Evolutionary conservation across 1,140 invertebrate genomes (phyloP).

Genomic region (Heliconius nattereri): DNA sequence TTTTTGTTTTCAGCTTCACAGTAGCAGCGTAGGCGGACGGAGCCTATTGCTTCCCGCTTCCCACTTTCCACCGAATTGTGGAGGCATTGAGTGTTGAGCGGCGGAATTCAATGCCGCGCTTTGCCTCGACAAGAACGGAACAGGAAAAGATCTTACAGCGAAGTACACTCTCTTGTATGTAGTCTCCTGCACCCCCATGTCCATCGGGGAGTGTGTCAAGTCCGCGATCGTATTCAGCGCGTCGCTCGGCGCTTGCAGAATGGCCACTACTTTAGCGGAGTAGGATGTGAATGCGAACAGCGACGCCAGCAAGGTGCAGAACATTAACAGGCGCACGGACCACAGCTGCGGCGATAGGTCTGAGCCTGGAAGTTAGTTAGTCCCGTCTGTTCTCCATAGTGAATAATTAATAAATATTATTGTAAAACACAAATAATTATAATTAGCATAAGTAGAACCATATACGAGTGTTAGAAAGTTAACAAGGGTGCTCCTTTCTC

Average conservation of each 20-base stretch:
- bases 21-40: no score
- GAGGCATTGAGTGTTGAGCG: no score
- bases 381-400: no score
- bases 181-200: constrained; percentile 81
- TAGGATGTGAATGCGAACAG: constrained; percentile 83
- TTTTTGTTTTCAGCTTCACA: no score
- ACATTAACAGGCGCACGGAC: constrained; percentile 79
- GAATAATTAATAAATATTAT: no score
- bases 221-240: constrained; percentile 80
- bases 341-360: constrained; percentile 70
- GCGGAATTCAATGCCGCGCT: no score
- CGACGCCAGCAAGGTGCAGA: constrained; percentile 79
- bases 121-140: not conserved
- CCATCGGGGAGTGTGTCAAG: constrained; percentile 79
- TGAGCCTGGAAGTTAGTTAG: constrained; percentile 58
- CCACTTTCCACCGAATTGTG: no score
- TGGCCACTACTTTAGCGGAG: constrained; percentile 83
- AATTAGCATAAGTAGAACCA: no score
- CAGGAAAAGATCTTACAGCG: constrained; percentile 56
- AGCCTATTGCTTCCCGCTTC: no score
- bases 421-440: no score
- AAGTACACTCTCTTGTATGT: constrained; percentile 83
- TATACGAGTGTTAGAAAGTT: no score
- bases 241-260: constrained; percentile 82
- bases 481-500: no score